Evolutionary conservation across 1,140 invertebrate genomes (phyloP).

Genomic region (Macrosteles quadrilineatus): DNA sequence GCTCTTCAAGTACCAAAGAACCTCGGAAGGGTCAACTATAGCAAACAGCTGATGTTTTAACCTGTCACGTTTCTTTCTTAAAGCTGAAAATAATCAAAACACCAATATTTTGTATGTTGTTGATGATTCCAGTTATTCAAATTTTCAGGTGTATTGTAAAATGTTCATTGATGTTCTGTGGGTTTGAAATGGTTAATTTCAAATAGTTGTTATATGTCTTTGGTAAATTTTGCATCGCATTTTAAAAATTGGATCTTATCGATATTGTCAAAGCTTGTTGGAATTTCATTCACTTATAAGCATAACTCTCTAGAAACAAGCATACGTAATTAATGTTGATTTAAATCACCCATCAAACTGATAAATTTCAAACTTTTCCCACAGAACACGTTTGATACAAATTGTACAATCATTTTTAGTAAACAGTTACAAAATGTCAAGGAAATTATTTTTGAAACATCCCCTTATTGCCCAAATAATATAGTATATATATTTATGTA

Average conservation of each 20-base stretch:
- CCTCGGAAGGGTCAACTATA: neutral
- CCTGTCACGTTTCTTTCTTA: neutral
- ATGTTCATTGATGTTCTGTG: constrained; percentile 10
- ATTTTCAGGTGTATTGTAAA: constrained; percentile 3
- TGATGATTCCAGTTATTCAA: neutral
- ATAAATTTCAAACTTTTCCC: too few species aligned
- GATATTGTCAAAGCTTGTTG: too few species aligned
- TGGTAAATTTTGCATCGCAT: too few species aligned
- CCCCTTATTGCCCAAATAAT: constrained; percentile 16
- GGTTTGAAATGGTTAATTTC: too few species aligned
- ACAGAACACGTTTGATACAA: constrained; percentile 17
- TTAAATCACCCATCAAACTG: too few species aligned
- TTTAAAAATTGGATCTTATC: too few species aligned
- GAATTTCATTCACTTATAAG: too few species aligned
- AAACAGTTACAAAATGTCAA: constrained; percentile 7
- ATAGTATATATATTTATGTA: constrained; percentile 26
- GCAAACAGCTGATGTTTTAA: too few species aligned
- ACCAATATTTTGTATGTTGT: constrained; percentile 25
- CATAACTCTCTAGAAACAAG: too few species aligned
- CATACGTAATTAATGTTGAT: too few species aligned
- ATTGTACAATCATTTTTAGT: constrained; percentile 27
- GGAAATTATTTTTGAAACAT: neutral
- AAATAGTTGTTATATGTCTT: too few species aligned
- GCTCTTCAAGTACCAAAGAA: constrained; percentile 7
- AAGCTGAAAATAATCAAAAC: constrained; percentile 5